Evolutionary conservation across 1,140 invertebrate genomes (phyloP).

Genomic region (Rhagoletis zephyria): DNA sequence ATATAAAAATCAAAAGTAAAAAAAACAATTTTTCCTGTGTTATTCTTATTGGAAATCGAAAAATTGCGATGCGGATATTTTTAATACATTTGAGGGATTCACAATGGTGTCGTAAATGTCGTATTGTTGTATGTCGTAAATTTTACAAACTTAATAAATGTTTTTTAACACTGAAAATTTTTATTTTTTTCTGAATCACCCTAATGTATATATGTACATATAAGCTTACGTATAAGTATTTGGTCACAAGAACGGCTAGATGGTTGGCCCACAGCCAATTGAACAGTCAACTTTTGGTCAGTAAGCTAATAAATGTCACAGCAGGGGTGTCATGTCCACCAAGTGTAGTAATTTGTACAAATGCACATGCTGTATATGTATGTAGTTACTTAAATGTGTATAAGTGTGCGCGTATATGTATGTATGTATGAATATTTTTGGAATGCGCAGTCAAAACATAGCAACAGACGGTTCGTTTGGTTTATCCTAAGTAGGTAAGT

Average conservation of each 20-base stretch:
- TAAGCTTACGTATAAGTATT: background rate
- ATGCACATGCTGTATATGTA: background rate
- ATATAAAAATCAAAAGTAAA: no score
- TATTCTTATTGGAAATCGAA: no score
- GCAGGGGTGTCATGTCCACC: background rate
- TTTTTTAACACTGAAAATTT: no score
- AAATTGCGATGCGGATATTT: background rate
- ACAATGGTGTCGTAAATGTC: no score
- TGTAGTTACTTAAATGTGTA: background rate
- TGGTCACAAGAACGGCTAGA: background rate
- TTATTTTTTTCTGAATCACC: background rate
- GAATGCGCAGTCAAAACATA: no score
- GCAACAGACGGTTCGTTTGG: no score
- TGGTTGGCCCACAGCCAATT: slow-evolving; percentile 34
- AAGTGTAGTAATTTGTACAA: no score
- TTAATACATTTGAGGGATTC: no score
- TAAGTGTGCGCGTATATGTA: background rate
- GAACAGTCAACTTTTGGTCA: slow-evolving; percentile 32
- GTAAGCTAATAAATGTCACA: slow-evolving; percentile 46
- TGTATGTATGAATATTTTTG: background rate
- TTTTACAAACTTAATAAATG: no score
- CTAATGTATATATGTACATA: background rate
- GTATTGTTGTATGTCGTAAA: no score
- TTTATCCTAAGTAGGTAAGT: no score
- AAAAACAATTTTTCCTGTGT: no score